These are phyloP conservation scores for Meleagris gallopavo DNA, from an alignment of 2,113 vertebrate species.

Conservation along the genomic window DNA sequence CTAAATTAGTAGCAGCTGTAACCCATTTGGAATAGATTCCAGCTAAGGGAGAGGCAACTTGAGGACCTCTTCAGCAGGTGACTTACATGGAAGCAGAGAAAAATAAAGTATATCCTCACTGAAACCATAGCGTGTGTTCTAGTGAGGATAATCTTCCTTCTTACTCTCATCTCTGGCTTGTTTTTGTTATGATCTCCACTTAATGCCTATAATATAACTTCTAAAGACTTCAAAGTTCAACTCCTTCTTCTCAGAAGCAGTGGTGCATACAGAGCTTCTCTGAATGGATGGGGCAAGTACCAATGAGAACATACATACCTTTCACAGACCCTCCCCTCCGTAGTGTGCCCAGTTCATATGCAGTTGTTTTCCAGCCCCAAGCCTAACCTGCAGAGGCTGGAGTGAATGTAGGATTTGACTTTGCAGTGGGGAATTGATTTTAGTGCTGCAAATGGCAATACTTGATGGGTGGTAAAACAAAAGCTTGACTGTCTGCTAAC, in stretches of 20 bases:
- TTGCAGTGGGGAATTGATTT: background rate
- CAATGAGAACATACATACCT: too few species aligned
- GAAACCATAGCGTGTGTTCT: background rate
- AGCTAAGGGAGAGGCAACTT: background rate
- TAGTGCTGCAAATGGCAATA: accelerated
- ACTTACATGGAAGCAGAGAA: background rate
- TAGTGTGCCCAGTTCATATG: accelerated
- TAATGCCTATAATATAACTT: background rate
- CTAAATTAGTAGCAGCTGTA: conserved; percentile 37
- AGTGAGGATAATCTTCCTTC: background rate
- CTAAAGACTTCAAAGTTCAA: background rate
- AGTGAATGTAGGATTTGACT: background rate
- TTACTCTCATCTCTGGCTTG: background rate
- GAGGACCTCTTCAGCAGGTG: background rate
- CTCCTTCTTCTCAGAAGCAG: background rate
- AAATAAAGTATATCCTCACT: background rate
- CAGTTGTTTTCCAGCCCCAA: accelerated
- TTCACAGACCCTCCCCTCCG: background rate
- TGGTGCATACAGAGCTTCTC: background rate
- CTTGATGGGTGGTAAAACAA: background rate
- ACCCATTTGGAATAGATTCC: background rate
- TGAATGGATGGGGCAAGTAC: background rate
- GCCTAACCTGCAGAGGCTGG: background rate
- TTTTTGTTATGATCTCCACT: background rate
- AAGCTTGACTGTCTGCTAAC: background rate